Evolutionary conservation across 2,113 vertebrate species (phyloP).

Genomic region (Aspidoscelis tigris): DNA sequence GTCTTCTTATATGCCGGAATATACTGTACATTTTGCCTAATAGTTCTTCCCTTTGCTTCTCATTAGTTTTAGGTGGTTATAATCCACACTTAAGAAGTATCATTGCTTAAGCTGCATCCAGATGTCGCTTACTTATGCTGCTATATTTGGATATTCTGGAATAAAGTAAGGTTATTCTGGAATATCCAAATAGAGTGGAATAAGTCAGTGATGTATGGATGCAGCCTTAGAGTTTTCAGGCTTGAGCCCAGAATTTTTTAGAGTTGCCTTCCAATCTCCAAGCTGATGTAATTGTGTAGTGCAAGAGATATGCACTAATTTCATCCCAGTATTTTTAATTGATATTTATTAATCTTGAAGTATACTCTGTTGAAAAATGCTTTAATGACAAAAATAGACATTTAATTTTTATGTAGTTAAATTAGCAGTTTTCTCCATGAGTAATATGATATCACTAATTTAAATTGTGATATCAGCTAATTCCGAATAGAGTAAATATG

Average conservation of each 20-base stretch:
- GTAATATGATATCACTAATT: not conserved
- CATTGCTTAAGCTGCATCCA: not conserved
- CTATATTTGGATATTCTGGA: too few relatives aligned
- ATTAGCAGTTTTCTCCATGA: too few relatives aligned
- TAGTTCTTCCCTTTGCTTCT: not conserved
- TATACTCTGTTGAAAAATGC: too few relatives aligned
- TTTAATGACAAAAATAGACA: too few relatives aligned
- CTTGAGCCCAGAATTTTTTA: not conserved
- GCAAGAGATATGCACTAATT: not conserved
- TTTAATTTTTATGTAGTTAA: too few relatives aligned
- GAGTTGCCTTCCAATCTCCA: not conserved
- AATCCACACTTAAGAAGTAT: not conserved
- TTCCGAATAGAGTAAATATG: not conserved
- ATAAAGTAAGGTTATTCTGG: too few relatives aligned
- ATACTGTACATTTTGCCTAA: not conserved
- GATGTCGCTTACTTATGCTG: too few relatives aligned
- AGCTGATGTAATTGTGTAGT: not conserved
- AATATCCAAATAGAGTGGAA: too few relatives aligned
- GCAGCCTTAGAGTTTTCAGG: not conserved
- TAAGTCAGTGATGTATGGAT: too few relatives aligned
- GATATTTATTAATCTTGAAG: too few relatives aligned
- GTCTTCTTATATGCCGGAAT: too few relatives aligned
- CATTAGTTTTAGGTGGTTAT: not conserved
- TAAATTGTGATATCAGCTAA: not conserved
- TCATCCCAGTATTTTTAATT: too few relatives aligned